These are phyloP conservation scores for Pherbina coryleti DNA, from an alignment of 2,888 invertebrate species.

Conservation along the genomic window DNA sequence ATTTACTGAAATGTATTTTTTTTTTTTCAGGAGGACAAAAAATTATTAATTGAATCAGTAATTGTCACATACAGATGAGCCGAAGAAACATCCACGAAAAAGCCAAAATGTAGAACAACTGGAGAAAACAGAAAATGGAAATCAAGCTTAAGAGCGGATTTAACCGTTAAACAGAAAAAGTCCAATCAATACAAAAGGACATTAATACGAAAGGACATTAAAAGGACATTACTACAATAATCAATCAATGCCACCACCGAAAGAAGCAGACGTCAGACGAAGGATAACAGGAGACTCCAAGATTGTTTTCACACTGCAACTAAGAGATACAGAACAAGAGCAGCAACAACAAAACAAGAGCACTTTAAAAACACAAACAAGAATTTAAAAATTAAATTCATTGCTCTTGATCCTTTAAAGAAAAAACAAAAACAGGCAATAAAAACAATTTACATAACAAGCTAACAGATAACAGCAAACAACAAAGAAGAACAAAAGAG, in stretches of 20 bases:
- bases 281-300: constrained; percentile 22
- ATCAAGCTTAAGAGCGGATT: neutral
- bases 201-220: neutral
- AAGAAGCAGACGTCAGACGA: constrained; percentile 3
- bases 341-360: neutral
- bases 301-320: neutral
- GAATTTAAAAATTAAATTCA: constrained; percentile 14
- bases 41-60: too few relatives aligned
- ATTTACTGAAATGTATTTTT: too few relatives aligned
- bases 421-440: neutral
- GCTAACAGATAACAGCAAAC: neutral
- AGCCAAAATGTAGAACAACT: neutral
- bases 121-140: neutral
- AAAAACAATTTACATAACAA: constrained; percentile 13
- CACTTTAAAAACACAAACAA: constrained; percentile 29
- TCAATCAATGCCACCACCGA: constrained; percentile 38
- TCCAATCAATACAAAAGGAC: neutral
- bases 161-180: neutral
- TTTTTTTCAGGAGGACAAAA: too few relatives aligned
- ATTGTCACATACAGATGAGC: neutral
- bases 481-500: neutral
- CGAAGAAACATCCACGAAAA: neutral
- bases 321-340: neutral
- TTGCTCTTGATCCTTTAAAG: constrained; percentile 21
- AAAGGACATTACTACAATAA: neutral